Conservation (phyloP, 2,113 vertebrate genomes). For the Sisor rabdophorus region DNA sequence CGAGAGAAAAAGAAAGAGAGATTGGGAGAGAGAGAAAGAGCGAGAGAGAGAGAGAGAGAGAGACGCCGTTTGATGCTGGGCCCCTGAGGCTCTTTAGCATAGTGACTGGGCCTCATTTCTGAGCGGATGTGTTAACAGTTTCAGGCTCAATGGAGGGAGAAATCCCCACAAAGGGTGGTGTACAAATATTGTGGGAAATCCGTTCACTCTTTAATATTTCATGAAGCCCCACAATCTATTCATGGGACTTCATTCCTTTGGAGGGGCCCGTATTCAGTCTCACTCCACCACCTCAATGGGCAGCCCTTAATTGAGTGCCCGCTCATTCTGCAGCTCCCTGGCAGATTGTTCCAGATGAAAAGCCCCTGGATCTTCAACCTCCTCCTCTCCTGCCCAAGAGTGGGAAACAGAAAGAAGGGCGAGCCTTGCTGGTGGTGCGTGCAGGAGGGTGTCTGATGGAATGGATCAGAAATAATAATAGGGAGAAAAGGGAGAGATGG, state of each 20-base stretch:
- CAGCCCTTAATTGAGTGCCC: conserved; percentile 91
- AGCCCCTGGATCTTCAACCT: conserved; percentile 72
- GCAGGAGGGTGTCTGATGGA: conserved; percentile 58
- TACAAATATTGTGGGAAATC: conserved; percentile 96
- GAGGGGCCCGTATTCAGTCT: conserved; percentile 78
- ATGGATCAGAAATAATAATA: conserved; percentile 72
- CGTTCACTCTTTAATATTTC: conserved; percentile 79
- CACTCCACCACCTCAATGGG: conserved; percentile 77
- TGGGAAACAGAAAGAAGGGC: conserved; percentile 72
- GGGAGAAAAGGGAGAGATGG: conserved; percentile 55
- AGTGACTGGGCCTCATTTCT: conserved; percentile 65
- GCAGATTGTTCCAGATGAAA: conserved; percentile 76
- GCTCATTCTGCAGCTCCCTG: conserved; percentile 79
- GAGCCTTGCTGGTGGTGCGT: conserved; percentile 75
- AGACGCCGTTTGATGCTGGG: conserved; percentile 64
- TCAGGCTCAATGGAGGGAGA: conserved; percentile 90
- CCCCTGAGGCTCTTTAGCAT: conserved; percentile 61
- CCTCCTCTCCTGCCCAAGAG: conserved; percentile 74
- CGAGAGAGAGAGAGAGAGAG: conserved; percentile 50
- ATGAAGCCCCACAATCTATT: conserved; percentile 81
- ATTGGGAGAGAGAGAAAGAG: neutral
- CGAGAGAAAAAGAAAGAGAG: no score
- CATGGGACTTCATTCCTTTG: conserved; percentile 82
- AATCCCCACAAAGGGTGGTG: conserved; percentile 86
- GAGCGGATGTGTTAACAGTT: conserved; percentile 90